These are phyloP conservation scores for Sternarchorhynchus goeldii DNA, from an alignment of 2,797 vertebrate species.

Conservation along the genomic window DNA sequence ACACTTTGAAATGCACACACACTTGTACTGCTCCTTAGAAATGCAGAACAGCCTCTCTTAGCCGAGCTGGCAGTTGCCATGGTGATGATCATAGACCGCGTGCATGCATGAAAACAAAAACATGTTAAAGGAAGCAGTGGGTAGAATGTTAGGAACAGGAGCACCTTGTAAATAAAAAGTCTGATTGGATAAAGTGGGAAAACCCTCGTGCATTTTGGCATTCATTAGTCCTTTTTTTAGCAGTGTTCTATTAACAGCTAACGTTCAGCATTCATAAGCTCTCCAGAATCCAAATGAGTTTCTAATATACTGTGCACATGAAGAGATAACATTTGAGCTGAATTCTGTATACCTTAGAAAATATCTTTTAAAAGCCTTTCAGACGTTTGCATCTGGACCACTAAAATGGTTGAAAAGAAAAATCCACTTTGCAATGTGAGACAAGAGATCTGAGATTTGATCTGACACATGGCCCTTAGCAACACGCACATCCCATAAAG, in stretches of 20 bases:
- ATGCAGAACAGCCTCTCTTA: constrained; percentile 51
- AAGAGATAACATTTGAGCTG: neutral
- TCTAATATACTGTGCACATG: neutral
- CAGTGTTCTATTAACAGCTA: neutral
- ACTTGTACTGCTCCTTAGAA: constrained; percentile 10
- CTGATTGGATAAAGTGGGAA: constrained; percentile 28
- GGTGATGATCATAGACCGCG: constrained; percentile 62
- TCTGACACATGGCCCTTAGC: neutral
- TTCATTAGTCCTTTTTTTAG: neutral
- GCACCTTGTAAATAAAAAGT: neutral
- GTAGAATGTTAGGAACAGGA: constrained; percentile 12
- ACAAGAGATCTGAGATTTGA: no score
- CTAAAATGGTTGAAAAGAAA: neutral
- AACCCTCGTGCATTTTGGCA: neutral
- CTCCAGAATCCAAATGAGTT: neutral
- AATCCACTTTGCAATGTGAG: neutral
- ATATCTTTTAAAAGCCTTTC: neutral
- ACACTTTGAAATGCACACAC: neutral
- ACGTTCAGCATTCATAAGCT: neutral
- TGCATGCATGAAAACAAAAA: constrained; percentile 61
- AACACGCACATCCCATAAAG: neutral
- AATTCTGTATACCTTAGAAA: neutral
- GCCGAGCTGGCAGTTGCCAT: constrained; percentile 68
- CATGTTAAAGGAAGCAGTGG: constrained; percentile 24
- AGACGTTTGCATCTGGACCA: neutral